Percentiles rank a stretch among this genome's conserved stretches.
phyloP scores from a whole-genome alignment of 2,888 invertebrate genomes.

The Drosophila meridiana region DNA sequence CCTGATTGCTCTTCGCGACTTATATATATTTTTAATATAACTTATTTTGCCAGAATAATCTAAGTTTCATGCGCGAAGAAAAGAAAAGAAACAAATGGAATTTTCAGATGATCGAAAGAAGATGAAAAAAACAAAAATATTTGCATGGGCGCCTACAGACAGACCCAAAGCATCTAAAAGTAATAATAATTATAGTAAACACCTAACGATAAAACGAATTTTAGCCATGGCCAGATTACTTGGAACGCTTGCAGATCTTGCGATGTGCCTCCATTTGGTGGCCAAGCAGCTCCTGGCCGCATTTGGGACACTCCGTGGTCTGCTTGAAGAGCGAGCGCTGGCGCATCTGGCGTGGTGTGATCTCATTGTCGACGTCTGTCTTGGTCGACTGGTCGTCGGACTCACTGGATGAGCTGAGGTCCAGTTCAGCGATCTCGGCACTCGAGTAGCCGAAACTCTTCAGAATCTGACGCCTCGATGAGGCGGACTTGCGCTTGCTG shows the following conservation, averaged over 20 bases:
- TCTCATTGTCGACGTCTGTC: constrained; percentile 13
- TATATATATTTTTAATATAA: neutral
- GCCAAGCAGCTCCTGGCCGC: constrained; percentile 77
- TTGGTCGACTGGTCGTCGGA: constrained; percentile 39
- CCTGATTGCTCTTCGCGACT: neutral
- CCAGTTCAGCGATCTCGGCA: constrained; percentile 55
- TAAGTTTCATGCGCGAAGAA: neutral
- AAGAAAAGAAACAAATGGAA: neutral
- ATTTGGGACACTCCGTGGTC: constrained; percentile 81
- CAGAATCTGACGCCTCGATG: constrained; percentile 45
- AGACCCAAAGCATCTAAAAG: neutral
- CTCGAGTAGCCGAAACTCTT: constrained; percentile 75
- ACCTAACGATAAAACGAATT: neutral
- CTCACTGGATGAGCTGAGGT: constrained; percentile 52
- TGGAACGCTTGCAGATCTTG: constrained; percentile 66
- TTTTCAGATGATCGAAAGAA: neutral
- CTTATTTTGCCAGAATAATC: neutral
- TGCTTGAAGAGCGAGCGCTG: constrained; percentile 69
- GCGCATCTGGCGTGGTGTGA: constrained; percentile 67
- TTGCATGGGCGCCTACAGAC: neutral
- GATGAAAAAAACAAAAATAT: neutral
- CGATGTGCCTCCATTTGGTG: constrained; percentile 80
- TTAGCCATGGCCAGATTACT: neutral
- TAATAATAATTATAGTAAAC: neutral
- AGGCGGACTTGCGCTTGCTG: constrained; percentile 1